These are phyloP conservation scores for Pardosa pseudoannulata DNA, from an alignment of 2,888 invertebrate genomes.

Conservation along the genomic window DNA sequence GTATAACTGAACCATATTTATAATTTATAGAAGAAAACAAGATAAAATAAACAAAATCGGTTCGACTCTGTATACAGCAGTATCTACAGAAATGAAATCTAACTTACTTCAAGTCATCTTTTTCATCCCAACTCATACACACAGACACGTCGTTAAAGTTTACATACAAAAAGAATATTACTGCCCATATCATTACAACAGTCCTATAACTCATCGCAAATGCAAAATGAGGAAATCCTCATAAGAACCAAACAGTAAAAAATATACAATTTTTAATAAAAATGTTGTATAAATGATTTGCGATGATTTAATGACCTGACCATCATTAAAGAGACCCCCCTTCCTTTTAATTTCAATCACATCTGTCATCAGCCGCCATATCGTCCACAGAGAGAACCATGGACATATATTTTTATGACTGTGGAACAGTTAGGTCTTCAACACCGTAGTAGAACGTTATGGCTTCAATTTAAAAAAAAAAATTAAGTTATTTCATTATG, in stretches of 20 bases:
- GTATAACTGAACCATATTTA: background rate
- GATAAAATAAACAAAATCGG: background rate
- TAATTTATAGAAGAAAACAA: background rate
- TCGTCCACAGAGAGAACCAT: background rate
- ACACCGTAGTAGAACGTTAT: no score
- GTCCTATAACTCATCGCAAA: background rate
- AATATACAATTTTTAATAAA: background rate
- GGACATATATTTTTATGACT: no score
- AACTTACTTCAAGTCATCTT: background rate
- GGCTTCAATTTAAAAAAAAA: no score
- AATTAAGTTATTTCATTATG: no score
- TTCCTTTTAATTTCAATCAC: background rate
- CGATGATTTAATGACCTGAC: no score
- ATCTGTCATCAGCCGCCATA: background rate
- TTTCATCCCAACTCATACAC: conserved; percentile 3
- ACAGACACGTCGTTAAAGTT: background rate
- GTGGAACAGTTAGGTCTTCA: no score
- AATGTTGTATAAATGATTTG: background rate
- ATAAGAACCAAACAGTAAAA: background rate
- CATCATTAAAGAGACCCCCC: no score
- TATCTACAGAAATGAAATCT: background rate
- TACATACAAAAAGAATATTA: background rate
- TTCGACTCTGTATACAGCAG: background rate
- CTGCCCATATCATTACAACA: background rate
- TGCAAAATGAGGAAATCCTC: background rate